These are phyloP conservation scores for Phataginus tricuspis DNA, from an alignment of 2,797 vertebrate species.

Conservation along the genomic window DNA sequence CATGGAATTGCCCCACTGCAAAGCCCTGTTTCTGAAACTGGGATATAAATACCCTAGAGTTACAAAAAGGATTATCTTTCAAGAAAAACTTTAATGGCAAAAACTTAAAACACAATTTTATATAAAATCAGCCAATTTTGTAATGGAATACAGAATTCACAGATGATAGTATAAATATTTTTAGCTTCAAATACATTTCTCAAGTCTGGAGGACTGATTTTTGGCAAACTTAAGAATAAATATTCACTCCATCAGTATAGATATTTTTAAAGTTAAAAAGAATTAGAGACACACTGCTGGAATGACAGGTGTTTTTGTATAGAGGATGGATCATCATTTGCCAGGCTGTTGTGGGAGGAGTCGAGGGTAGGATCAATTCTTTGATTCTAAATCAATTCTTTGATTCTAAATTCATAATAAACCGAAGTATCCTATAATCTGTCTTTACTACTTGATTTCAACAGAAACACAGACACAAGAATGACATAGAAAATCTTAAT, in stretches of 20 bases:
- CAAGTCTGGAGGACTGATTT: not conserved
- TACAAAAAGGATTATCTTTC: not conserved
- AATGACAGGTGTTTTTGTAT: not conserved
- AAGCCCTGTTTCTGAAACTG: not conserved
- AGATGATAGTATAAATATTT: not conserved
- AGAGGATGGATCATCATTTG: not conserved
- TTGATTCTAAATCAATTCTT: not conserved
- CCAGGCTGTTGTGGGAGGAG: not conserved
- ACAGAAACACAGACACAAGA: not conserved
- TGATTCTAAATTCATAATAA: not conserved
- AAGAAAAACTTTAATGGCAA: not conserved
- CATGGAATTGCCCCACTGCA: not conserved
- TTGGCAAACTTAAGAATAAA: not conserved
- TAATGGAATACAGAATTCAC: not conserved
- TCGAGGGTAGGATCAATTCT: not conserved
- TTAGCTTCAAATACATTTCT: not conserved
- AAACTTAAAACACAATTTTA: slow-evolving; percentile 27
- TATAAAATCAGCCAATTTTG: not conserved
- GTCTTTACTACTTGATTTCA: not conserved
- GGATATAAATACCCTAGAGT: not conserved
- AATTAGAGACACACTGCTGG: not conserved
- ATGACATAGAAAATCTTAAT: not conserved
- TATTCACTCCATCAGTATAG: not conserved
- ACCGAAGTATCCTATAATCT: not conserved
- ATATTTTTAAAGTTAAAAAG: not conserved